These are phyloP conservation scores for Cheirogaleus major DNA, from an alignment of 2,797 vertebrate genomes.

Conservation along the genomic window DNA sequence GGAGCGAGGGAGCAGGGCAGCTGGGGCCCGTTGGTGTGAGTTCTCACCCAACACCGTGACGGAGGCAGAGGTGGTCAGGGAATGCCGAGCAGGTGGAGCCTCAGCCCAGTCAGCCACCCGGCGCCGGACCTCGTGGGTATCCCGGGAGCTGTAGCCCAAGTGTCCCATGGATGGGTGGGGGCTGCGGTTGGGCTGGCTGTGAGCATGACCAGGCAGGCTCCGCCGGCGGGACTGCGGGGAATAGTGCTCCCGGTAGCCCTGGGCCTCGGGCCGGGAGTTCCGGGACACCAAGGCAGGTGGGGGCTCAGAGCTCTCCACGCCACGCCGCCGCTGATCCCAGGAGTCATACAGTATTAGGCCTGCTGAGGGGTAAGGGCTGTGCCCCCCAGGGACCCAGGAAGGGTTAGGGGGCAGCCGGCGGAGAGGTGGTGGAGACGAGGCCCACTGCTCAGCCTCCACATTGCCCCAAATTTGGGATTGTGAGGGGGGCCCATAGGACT, in stretches of 20 bases:
- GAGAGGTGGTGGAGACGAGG: not conserved
- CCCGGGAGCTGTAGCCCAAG: not conserved
- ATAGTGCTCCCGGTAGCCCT: not conserved
- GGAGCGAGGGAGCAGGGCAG: not conserved
- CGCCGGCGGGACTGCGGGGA: not conserved
- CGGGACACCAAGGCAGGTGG: not conserved
- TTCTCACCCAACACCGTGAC: not conserved
- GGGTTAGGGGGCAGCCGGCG: conserved; percentile 42
- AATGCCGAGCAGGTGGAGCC: not conserved
- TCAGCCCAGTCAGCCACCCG: not conserved
- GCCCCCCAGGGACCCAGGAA: not conserved
- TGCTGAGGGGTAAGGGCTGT: conserved; percentile 46
- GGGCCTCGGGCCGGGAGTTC: not conserved
- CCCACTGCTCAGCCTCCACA: conserved; percentile 5
- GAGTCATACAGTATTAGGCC: conserved; percentile 2
- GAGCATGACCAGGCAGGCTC: not conserved
- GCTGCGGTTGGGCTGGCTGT: conserved; percentile 22
- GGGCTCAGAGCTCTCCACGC: not conserved
- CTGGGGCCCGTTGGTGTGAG: not conserved
- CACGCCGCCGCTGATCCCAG: conserved; percentile 31
- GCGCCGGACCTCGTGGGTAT: conserved; percentile 28
- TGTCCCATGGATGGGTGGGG: conserved; percentile 48
- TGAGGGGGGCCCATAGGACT: not conserved
- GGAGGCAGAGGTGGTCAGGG: conserved; percentile 58
- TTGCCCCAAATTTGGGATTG: conserved; percentile 44